These are phyloP conservation scores for Plebejus argus DNA, from an alignment of 2,888 invertebrate genomes.

Conservation along the genomic window DNA sequence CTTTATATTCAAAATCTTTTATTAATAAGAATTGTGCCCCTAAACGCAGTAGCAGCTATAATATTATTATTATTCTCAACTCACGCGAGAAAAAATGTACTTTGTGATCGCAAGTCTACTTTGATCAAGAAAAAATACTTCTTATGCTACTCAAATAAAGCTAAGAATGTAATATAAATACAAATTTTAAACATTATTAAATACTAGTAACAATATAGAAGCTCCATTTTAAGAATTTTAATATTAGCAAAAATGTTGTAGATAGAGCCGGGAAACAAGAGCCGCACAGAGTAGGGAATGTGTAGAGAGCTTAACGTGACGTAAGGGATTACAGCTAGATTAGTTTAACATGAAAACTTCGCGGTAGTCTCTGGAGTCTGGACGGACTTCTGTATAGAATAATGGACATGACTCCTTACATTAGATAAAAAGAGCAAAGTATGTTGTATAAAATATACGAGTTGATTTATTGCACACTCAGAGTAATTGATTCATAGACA, in stretches of 20 bases:
- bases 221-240: conserved; percentile 23
- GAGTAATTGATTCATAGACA: too few species aligned
- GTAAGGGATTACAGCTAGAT: conserved; percentile 58
- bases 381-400: neutral
- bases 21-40: too few species aligned
- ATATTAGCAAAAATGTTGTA: conserved; percentile 27
- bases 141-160: neutral
- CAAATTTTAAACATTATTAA: neutral
- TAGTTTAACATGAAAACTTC: conserved; percentile 53
- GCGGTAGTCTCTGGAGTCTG: conserved; percentile 50
- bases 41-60: too few species aligned
- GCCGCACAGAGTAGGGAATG: conserved; percentile 57
- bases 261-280: conserved; percentile 42
- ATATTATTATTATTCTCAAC: too few species aligned
- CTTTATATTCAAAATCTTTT: too few species aligned
- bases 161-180: neutral
- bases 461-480: too few species aligned
- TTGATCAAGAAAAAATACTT: neutral
- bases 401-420: neutral
- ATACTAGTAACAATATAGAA: neutral
- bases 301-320: conserved; percentile 59
- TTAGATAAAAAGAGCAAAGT: neutral
- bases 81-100: too few species aligned
- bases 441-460: too few species aligned
- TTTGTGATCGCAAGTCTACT: too few species aligned